Evolutionary conservation across 2,797 vertebrate species (phyloP), one percentile per base, ranked within the genome.

Genomic region (Aeoliscus strigatus): DNA sequence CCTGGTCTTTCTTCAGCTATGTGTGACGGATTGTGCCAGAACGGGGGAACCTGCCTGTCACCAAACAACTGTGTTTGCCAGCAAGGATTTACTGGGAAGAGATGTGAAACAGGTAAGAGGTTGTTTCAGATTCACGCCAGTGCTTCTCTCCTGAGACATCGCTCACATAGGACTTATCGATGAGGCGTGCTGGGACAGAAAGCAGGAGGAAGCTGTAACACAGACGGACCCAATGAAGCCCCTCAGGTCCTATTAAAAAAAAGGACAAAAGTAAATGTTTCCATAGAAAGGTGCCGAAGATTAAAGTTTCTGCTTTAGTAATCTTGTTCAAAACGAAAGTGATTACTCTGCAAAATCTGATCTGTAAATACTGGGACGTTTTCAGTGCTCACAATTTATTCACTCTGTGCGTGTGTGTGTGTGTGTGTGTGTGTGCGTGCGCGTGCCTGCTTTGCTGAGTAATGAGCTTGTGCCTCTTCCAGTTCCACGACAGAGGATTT

Each of bases 21-120:
- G 86, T 98, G 96, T 83, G 93, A 92, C 56, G 91, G 94, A 0
- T 88, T 93, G 39, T 98, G 96, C 79, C 89, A 93, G 70, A 98
- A 98, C 0, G 95, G 96, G 44, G 96, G 94, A 29, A 90, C 90
- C 70, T 98, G 96, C 14, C 80, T 94, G 32, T 91, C 95, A 34
- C 92, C 94, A 17, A 92, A 96, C 37, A 90, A 92, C 59, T 98
- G 96, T 49, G 82, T 93, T 49, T 98, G 96, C 73, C 90, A 92
- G 32, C 93, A 94, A 73, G 95, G 95, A 51, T 98, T 98, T 73
- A 97, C 93, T 0, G 96, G 96, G 12, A 85, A 84, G 75, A 91
- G 88, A 67, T 98, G 96, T 60, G 94, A 98, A 80, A 93, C 91
- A 66, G 96, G 95, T 98, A 89, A 89, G 90, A 65, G 44, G 58